These are phyloP conservation scores for Epinephelus cyanopodus DNA, from an alignment of 2,113 vertebrate genomes.

Conservation along the genomic window DNA sequence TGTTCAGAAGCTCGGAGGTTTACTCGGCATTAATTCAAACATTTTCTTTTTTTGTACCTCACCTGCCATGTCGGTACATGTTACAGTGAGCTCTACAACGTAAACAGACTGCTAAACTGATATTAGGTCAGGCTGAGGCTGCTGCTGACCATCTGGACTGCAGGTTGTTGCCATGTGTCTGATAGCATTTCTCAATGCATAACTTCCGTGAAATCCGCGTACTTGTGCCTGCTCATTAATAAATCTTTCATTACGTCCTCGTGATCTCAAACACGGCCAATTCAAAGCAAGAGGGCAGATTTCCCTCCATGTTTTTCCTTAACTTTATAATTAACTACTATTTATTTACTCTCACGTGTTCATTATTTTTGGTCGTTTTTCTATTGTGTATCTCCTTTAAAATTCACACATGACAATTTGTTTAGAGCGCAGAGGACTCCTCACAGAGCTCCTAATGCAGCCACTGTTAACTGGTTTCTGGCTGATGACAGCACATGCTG, in stretches of 20 bases:
- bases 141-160: slow-evolving; percentile 21
- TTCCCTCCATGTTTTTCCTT: not conserved
- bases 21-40: slow-evolving; percentile 37
- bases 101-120: slow-evolving; percentile 52
- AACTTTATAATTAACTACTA: not conserved
- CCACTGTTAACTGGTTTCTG: slow-evolving; percentile 10
- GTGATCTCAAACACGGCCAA: not conserved
- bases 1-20: slow-evolving; percentile 56
- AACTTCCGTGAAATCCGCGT: slow-evolving; percentile 20
- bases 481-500: slow-evolving; percentile 27
- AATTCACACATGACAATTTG: not conserved
- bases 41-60: slow-evolving; percentile 40
- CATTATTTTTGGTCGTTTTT: not conserved
- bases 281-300: not conserved
- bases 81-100: slow-evolving; percentile 43
- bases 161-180: slow-evolving; percentile 23
- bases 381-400: not conserved
- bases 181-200: slow-evolving; percentile 25
- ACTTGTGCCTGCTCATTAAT: slow-evolving; percentile 1
- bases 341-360: slow-evolving; percentile 1
- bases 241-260: not conserved
- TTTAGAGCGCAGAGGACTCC: not conserved
- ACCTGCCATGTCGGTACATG: slow-evolving; percentile 36
- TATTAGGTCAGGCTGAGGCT: slow-evolving; percentile 41
- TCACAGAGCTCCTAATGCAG: not conserved